phyloP scores from a whole-genome alignment of 2,113 vertebrate species.

The Merops nubicus region DNA sequence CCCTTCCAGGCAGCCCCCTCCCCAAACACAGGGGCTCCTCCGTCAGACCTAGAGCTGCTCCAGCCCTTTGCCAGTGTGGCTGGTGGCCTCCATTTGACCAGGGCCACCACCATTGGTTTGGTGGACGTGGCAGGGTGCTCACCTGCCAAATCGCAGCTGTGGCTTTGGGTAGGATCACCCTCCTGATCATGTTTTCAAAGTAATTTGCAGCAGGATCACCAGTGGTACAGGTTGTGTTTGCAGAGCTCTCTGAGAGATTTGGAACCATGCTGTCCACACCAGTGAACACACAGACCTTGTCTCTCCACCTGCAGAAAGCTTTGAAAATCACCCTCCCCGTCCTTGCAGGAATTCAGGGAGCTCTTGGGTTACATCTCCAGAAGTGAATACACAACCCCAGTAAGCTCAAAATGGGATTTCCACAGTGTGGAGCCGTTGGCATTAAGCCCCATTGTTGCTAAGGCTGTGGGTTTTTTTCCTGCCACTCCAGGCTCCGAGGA shows the following conservation, averaged over 20 bases:
- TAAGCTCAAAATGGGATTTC: conserved; percentile 14
- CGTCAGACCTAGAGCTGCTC: background rate
- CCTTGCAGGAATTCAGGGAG: background rate
- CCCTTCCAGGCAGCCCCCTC: background rate
- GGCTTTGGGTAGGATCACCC: background rate
- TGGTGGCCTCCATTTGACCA: background rate
- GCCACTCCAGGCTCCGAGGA: conserved; percentile 89
- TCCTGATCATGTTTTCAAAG: background rate
- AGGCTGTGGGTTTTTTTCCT: background rate
- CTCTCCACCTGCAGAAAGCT: background rate
- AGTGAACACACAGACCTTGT: background rate
- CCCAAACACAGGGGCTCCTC: rapidly evolving
- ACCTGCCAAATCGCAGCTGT: background rate
- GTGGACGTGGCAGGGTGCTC: background rate
- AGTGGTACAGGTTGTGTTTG: background rate
- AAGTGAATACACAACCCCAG: background rate
- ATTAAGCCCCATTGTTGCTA: background rate
- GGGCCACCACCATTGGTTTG: rapidly evolving
- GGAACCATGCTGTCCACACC: background rate
- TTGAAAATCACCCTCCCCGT: background rate
- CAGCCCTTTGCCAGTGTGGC: background rate
- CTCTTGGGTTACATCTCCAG: background rate
- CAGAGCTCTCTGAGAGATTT: background rate
- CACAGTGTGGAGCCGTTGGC: background rate
- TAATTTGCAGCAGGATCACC: background rate